Percentiles rank a stretch among this genome's conserved stretches.
phyloP scores from a whole-genome alignment of 2,113 vertebrate species.

The Forbesichthys agassizii region DNA sequence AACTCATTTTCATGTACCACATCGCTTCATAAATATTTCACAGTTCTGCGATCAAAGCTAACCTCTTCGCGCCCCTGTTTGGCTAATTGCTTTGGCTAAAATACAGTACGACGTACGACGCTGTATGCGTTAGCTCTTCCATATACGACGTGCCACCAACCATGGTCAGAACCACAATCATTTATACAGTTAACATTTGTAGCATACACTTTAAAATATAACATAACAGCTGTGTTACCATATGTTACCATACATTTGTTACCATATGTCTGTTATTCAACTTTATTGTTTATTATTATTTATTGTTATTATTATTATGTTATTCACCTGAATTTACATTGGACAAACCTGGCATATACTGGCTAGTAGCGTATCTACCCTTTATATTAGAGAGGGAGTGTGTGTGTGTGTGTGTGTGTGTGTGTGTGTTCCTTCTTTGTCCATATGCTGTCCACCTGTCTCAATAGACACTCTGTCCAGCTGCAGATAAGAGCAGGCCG shows the following conservation, averaged over 20 bases:
- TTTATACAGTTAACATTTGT: not conserved
- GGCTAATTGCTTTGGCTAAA: constrained; percentile 57
- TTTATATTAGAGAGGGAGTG: too few species aligned
- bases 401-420: not conserved
- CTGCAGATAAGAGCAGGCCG: constrained; percentile 40
- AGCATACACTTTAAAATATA: too few species aligned
- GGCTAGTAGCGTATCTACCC: too few species aligned
- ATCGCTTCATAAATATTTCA: constrained; percentile 72
- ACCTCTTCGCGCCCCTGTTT: constrained; percentile 54
- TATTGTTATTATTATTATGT: too few species aligned
- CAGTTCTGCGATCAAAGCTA: constrained; percentile 66
- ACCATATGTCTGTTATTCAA: not conserved
- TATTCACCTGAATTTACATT: not conserved
- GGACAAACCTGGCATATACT: not conserved
- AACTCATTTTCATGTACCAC: constrained; percentile 64
- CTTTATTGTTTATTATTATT: too few species aligned
- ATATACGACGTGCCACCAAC: not conserved
- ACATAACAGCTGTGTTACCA: not conserved
- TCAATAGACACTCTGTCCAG: constrained; percentile 66
- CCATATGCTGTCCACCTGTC: constrained; percentile 64
- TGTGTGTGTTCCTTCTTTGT: constrained; percentile 52
- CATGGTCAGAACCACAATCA: not conserved
- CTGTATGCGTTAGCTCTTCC: constrained; percentile 1
- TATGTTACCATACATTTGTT: not conserved
- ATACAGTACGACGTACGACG: constrained; percentile 7